phyloP scores from a whole-genome alignment of 2,888 invertebrate species.

The Conistra vaccinii region DNA sequence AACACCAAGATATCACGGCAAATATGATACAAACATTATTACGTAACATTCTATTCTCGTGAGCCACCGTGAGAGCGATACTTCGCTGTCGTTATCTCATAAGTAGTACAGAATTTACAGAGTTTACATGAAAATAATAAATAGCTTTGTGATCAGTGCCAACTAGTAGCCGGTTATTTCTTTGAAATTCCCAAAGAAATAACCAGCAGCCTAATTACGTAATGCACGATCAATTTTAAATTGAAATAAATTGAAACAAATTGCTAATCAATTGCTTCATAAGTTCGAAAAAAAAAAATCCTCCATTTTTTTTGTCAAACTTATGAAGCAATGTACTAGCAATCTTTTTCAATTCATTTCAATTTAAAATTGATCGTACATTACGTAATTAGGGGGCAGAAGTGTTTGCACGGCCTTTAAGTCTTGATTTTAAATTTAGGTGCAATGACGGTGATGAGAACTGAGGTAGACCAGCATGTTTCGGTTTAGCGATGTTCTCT shows the following conservation, averaged over 20 bases:
- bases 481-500: not conserved
- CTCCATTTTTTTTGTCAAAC: too few species aligned
- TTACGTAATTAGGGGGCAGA: too few species aligned
- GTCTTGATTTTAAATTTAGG: not conserved
- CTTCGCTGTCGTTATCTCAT: conserved; percentile 5
- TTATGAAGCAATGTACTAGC: too few species aligned
- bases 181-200: conserved; percentile 9
- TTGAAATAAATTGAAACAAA: too few species aligned
- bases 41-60: conserved; percentile 38
- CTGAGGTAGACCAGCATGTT: not conserved
- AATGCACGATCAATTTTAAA: too few species aligned
- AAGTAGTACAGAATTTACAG: too few species aligned
- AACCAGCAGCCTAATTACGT: too few species aligned
- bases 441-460: not conserved
- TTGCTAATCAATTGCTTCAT: too few species aligned
- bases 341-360: too few species aligned
- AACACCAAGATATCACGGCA: conserved; percentile 33
- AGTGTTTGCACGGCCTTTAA: not conserved
- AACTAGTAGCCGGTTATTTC: too few species aligned
- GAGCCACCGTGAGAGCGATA: conserved; percentile 3
- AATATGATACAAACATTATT: conserved; percentile 36
- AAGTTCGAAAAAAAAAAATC: too few species aligned
- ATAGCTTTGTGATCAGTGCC: conserved; percentile 41
- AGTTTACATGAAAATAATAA: conserved; percentile 49
- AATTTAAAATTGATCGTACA: too few species aligned